These are phyloP conservation scores for Blennius ocellaris DNA, from an alignment of 2,113 vertebrate genomes.

Conservation along the genomic window DNA sequence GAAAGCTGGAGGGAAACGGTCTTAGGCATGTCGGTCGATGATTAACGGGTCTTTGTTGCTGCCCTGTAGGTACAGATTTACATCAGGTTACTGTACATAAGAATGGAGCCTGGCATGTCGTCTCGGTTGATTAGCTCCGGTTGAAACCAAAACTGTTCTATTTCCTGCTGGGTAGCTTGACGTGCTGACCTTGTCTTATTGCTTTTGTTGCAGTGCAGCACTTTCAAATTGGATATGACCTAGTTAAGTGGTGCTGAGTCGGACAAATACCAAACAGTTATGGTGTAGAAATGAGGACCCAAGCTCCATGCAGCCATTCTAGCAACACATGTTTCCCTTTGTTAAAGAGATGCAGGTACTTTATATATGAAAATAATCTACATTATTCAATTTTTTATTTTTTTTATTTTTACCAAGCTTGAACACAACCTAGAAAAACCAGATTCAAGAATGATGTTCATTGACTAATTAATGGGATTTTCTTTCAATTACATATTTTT, in stretches of 20 bases:
- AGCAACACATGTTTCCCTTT: too few relatives aligned
- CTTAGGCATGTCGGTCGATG: slow-evolving; percentile 50
- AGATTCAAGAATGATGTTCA: too few relatives aligned
- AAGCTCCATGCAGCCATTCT: background rate
- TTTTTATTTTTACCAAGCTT: too few relatives aligned
- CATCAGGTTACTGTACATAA: slow-evolving; percentile 11
- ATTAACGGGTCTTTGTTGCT: slow-evolving; percentile 49
- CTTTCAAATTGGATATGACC: slow-evolving; percentile 15
- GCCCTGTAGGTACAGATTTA: slow-evolving; percentile 14
- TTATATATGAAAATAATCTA: too few relatives aligned
- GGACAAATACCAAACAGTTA: background rate
- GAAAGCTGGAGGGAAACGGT: slow-evolving; percentile 55
- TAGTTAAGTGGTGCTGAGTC: slow-evolving; percentile 18
- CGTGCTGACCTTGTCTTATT: background rate
- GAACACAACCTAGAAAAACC: too few relatives aligned
- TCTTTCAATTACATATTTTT: too few relatives aligned
- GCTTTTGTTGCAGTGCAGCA: background rate
- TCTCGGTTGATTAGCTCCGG: background rate
- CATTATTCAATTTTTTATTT: too few relatives aligned
- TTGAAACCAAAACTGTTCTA: background rate
- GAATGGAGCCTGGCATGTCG: background rate
- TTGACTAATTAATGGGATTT: too few relatives aligned
- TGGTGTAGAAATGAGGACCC: background rate
- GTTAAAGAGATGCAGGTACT: too few relatives aligned
- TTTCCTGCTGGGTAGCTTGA: background rate